Percentiles rank a stretch among this genome's conserved stretches.
phyloP scores from a whole-genome alignment of 2,888 invertebrate species.

The Ditula angustiorana region DNA sequence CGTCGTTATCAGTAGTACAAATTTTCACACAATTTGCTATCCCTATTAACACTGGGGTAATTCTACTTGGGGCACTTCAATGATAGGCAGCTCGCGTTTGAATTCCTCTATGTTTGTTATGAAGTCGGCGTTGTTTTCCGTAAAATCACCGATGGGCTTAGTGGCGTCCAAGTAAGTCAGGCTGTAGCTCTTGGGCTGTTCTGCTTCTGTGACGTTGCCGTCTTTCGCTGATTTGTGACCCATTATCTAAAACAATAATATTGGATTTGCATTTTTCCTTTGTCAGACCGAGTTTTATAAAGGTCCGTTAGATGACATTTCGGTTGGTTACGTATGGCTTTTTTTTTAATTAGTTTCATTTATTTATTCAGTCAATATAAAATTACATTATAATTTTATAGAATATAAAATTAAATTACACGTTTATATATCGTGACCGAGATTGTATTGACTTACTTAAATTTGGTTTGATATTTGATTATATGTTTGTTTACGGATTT shows the following conservation, averaged over 20 bases:
- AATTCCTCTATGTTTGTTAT: constrained; percentile 63
- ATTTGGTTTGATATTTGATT: too few relatives aligned
- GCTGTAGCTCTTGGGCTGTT: constrained; percentile 51
- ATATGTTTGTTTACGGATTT: too few relatives aligned
- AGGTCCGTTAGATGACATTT: too few relatives aligned
- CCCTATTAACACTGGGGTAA: constrained; percentile 60
- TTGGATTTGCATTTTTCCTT: background rate
- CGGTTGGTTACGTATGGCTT: too few relatives aligned
- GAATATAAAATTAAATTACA: too few relatives aligned
- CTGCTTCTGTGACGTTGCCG: constrained; percentile 43
- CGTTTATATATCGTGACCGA: too few relatives aligned
- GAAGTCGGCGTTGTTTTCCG: constrained; percentile 60
- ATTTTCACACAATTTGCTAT: background rate
- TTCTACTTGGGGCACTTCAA: constrained; percentile 58
- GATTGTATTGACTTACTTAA: too few relatives aligned
- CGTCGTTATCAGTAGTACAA: background rate
- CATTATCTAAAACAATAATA: constrained; percentile 57
- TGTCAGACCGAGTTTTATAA: too few relatives aligned
- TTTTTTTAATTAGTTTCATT: too few relatives aligned
- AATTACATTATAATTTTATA: too few relatives aligned
- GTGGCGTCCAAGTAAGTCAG: constrained; percentile 62
- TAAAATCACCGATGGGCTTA: constrained; percentile 57
- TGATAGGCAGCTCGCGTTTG: constrained; percentile 56
- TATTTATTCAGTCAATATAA: too few relatives aligned
- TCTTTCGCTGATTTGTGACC: constrained; percentile 62